phyloP scores from a whole-genome alignment of 2,113 vertebrate species.

The Origma solitaria region DNA sequence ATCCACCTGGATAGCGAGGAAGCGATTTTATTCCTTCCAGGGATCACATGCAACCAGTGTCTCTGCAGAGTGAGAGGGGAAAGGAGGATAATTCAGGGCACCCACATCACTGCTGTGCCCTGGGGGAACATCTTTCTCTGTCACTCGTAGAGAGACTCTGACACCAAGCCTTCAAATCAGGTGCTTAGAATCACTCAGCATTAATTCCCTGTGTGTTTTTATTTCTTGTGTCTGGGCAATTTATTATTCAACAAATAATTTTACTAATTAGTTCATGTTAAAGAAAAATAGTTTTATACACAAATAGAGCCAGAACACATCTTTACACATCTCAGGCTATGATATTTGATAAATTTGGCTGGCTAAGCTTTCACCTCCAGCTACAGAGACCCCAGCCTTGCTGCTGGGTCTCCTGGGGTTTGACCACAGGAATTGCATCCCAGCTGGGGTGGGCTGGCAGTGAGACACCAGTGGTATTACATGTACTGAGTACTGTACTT shows the following conservation, averaged over 20 bases:
- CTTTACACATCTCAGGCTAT: not conserved
- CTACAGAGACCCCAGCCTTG: not conserved
- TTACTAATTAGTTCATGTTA: not conserved
- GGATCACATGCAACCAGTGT: not conserved
- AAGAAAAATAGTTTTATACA: not conserved
- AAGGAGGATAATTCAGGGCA: not conserved
- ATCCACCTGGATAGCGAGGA: not conserved
- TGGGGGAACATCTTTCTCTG: not conserved
- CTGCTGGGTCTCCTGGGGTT: not conserved
- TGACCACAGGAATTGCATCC: not conserved
- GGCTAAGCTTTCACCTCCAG: not conserved
- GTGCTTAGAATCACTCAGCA: not conserved
- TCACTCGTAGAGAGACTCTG: not conserved
- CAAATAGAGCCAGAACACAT: not conserved
- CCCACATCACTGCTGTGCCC: not conserved
- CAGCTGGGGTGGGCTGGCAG: not conserved
- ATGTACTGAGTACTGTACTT: rapidly evolving
- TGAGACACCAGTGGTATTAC: too few species aligned
- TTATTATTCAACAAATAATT: not conserved
- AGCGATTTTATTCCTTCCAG: not conserved
- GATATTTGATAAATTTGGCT: not conserved
- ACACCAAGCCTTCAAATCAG: not conserved
- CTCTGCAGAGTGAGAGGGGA: not conserved
- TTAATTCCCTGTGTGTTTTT: not conserved
- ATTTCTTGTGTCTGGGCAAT: rapidly evolving